Evolutionary conservation across 2,888 invertebrate species (phyloP).

Genomic region (Eustalomyia histrio): DNA sequence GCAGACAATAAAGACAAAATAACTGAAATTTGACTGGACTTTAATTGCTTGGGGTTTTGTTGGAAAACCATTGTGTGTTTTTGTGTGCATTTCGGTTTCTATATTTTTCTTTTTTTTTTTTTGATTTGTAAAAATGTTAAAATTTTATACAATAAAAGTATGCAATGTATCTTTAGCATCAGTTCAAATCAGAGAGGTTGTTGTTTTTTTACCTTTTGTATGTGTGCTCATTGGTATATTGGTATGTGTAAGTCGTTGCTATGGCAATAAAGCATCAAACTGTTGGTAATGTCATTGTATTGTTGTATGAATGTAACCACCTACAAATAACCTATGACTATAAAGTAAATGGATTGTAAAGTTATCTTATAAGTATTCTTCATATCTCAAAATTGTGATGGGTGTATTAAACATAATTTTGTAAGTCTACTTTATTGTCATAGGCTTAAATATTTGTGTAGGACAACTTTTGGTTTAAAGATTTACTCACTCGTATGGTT

Average conservation of each 20-base stretch:
- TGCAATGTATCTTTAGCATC: constrained; percentile 4
- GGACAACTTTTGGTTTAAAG: not conserved
- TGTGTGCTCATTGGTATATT: not conserved
- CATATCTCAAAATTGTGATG: too few relatives aligned
- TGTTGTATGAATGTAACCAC: not conserved
- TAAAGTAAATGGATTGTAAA: not conserved
- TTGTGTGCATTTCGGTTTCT: not conserved
- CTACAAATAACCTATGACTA: not conserved
- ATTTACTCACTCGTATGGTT: constrained; percentile 1
- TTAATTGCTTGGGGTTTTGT: constrained; percentile 65
- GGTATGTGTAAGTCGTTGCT: not conserved
- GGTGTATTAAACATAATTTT: too few relatives aligned
- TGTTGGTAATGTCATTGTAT: constrained; percentile 17
- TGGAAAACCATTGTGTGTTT: constrained; percentile 42
- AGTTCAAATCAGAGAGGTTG: not conserved
- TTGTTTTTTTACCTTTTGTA: not conserved
- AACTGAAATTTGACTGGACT: constrained; percentile 65
- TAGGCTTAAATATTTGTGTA: not conserved
- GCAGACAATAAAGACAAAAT: constrained; percentile 62
- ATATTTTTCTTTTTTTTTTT: not conserved
- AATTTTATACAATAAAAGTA: constrained; percentile 4
- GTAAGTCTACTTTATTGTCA: too few relatives aligned
- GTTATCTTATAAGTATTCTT: too few relatives aligned
- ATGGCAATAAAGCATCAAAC: constrained; percentile 7
- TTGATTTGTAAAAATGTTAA: not conserved